Conservation (phyloP, 2,888 invertebrate species). For the Amblyteles armatorius region DNA sequence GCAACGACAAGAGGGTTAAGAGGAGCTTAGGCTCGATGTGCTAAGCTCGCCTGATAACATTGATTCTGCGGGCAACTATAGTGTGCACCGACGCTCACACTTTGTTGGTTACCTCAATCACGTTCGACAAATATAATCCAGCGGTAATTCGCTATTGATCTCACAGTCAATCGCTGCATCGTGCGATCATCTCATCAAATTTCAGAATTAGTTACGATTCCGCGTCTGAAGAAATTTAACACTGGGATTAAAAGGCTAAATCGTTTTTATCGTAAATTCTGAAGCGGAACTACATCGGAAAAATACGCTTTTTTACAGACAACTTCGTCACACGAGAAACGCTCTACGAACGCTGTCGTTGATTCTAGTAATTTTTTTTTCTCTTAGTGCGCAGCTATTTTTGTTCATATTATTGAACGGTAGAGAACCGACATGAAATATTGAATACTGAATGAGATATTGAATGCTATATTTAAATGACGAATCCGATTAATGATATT, state of each 20-base stretch:
- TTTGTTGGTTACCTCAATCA: slow-evolving; percentile 5
- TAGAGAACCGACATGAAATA: background rate
- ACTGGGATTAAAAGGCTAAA: background rate
- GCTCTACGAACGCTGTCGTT: background rate
- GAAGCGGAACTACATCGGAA: background rate
- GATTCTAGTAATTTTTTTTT: background rate
- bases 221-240: background rate
- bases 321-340: background rate
- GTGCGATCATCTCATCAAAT: background rate
- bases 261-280: background rate
- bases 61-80: slow-evolving; percentile 54
- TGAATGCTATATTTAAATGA: slow-evolving; percentile 21
- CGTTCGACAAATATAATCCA: slow-evolving; percentile 35
- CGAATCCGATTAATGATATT: slow-evolving; percentile 19
- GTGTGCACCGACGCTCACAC: slow-evolving; percentile 1
- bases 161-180: background rate
- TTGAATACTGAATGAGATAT: background rate
- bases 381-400: background rate
- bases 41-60: slow-evolving; percentile 61
- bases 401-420: background rate
- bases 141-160: slow-evolving; percentile 27
- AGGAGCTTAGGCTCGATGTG: slow-evolving; percentile 58
- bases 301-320: background rate
- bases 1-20: slow-evolving; percentile 63
- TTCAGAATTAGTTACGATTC: background rate